Evolutionary conservation across 2,888 invertebrate species (phyloP), one percentile per base, ranked within the genome.

Genomic region (Drosophila histrio): DNA sequence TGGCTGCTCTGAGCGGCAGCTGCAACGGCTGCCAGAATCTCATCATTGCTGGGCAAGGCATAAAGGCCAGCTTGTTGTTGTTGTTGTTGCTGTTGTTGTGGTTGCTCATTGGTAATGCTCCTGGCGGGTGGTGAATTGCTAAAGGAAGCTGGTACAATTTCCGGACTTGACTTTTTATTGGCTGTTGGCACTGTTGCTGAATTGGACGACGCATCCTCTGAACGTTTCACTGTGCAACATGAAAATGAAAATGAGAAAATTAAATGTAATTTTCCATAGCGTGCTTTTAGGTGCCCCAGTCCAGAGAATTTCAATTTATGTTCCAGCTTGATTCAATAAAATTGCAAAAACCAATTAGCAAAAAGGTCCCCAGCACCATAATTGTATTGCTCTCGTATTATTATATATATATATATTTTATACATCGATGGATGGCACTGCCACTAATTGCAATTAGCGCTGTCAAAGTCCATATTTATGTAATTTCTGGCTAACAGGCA

Each of bases 91-190:
- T 49, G 47, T 3, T 30, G 50, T 19, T 47, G 59, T 41, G 11
- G 56, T 7, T 52, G 36, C 15, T 61, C 57, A 26, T 11, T 56
- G 30, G 59, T n/a, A 6, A 9, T 26, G 58, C 32, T 70, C 17
- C 69, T 56, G 22, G 87, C 75, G 1, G 85, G 77, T 2, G 90
- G 87, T 24, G 86, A 72, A 34, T 89, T 83, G 60, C 89, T 89
- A 22, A 88, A 90, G 38, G 90, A 81, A 41, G 90, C 80, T 17
- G 90, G 90, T 39, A 90, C 89, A 71, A 90, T 87, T 89, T 90
- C 90, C 62, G 90, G 90, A 58, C 90, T 90, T 24, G 90, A 90
- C 77, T 90, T 90, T 62, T 90, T 90, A 50, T 90, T 79, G 28
- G 88, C 88, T 46, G 57, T 68, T 47, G 87, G 65, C 22, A 73